Evolutionary conservation across 2,888 invertebrate genomes (phyloP).

Genomic region (Empis stercorea): DNA sequence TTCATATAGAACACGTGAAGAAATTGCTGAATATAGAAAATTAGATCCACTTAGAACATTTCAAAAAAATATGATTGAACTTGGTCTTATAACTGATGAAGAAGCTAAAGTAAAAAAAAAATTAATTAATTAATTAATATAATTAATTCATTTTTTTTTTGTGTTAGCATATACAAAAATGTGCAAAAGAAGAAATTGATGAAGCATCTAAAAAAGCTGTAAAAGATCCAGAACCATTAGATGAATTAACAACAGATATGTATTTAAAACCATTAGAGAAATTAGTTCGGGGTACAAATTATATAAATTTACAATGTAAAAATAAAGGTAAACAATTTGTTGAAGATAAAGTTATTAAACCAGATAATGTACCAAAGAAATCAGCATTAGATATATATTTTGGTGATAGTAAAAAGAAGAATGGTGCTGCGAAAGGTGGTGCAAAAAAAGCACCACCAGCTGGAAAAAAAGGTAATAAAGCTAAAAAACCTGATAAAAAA

Average conservation of each 20-base stretch:
- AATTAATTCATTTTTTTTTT: neutral
- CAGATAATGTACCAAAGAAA: too few relatives aligned
- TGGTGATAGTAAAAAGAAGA: too few relatives aligned
- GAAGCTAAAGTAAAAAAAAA: slow-evolving; percentile 67
- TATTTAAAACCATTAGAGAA: slow-evolving; percentile 35
- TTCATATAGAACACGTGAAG: slow-evolving; percentile 84
- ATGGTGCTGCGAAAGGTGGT: too few relatives aligned
- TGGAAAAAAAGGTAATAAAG: too few relatives aligned
- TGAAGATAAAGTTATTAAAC: too few relatives aligned
- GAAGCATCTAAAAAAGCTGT: slow-evolving; percentile 61
- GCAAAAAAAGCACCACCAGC: too few relatives aligned
- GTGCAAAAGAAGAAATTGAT: slow-evolving; percentile 60
- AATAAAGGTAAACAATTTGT: too few relatives aligned
- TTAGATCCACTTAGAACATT: slow-evolving; percentile 93
- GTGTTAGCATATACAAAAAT: neutral
- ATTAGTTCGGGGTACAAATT: neutral
- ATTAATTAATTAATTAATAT: slow-evolving; percentile 23
- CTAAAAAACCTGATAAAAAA: too few relatives aligned
- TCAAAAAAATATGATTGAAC: slow-evolving; percentile 64
- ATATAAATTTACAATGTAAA: slow-evolving; percentile 9
- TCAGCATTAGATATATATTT: too few relatives aligned
- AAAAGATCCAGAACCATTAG: slow-evolving; percentile 53
- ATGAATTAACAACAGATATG: slow-evolving; percentile 61
- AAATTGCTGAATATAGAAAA: slow-evolving; percentile 82
- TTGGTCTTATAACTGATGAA: slow-evolving; percentile 51